Percentiles rank a stretch among this genome's conserved stretches.
Evolutionary conservation across 2,113 vertebrate genomes (phyloP).

Genomic region (Aegypius monachus): DNA sequence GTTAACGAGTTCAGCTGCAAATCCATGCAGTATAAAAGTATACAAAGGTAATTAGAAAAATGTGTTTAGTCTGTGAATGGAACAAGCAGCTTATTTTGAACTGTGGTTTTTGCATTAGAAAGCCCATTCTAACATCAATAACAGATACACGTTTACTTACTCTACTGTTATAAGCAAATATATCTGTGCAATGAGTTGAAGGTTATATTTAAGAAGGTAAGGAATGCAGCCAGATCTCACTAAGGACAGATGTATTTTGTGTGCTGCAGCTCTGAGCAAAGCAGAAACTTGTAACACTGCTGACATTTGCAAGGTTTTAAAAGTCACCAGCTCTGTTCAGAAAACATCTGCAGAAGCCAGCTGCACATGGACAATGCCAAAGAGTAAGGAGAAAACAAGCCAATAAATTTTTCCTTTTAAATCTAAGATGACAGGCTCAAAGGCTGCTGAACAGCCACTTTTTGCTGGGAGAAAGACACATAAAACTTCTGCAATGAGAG

Average conservation of each 20-base stretch:
- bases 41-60: background rate
- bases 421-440: constrained; percentile 34
- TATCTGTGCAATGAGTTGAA: background rate
- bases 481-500: background rate
- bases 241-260: background rate
- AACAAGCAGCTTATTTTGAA: background rate
- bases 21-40: background rate
- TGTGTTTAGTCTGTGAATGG: background rate
- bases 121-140: background rate
- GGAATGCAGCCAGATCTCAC: background rate
- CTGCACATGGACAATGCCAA: constrained; percentile 41
- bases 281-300: background rate
- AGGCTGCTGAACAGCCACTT: constrained; percentile 19
- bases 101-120: background rate
- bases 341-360: constrained; percentile 61
- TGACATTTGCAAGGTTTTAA: constrained; percentile 38
- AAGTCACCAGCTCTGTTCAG: constrained; percentile 6
- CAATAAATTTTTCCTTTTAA: constrained; percentile 37
- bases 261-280: background rate
- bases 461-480: background rate
- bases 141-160: background rate
- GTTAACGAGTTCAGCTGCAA: background rate
- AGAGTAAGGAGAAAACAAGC: constrained; percentile 43
- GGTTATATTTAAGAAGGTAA: background rate
- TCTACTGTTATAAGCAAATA: background rate